Percentiles rank a stretch among this genome's conserved stretches.
Conservation (phyloP, 2,797 vertebrate genomes). For the Mycteria americana region DNA sequence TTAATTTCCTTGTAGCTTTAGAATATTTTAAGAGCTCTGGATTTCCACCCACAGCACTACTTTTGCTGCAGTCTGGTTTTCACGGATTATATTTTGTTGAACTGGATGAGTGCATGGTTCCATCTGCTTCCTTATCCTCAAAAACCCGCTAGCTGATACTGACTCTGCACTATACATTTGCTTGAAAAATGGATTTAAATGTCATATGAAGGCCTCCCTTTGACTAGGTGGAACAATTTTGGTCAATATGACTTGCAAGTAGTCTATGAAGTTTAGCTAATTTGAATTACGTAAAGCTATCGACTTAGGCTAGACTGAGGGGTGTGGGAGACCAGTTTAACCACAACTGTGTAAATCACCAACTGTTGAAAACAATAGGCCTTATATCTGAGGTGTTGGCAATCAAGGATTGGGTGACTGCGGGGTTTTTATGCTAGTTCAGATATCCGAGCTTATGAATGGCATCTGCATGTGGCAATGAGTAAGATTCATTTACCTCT, state of each 20-base stretch:
- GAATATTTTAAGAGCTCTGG: neutral
- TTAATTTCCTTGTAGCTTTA: neutral
- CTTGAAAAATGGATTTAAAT: neutral
- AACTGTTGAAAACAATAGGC: neutral
- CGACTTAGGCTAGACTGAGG: neutral
- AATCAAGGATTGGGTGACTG: neutral
- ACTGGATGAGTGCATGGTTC: neutral
- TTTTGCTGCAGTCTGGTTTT: conserved; percentile 15
- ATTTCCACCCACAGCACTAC: conserved; percentile 20
- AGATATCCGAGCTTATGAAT: neutral
- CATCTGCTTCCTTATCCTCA: conserved; percentile 39
- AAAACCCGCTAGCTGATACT: neutral
- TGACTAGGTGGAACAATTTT: neutral
- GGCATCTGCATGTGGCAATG: neutral
- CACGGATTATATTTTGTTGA: neutral
- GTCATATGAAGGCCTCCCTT: neutral
- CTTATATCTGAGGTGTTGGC: neutral
- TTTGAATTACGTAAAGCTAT: neutral
- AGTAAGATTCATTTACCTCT: neutral
- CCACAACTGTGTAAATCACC: neutral
- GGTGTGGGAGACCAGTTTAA: neutral
- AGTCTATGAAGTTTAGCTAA: neutral
- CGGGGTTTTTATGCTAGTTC: neutral
- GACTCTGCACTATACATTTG: neutral
- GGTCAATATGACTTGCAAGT: neutral